Evolutionary conservation across 2,888 invertebrate species (phyloP).

Genomic region (Idaea biselata): DNA sequence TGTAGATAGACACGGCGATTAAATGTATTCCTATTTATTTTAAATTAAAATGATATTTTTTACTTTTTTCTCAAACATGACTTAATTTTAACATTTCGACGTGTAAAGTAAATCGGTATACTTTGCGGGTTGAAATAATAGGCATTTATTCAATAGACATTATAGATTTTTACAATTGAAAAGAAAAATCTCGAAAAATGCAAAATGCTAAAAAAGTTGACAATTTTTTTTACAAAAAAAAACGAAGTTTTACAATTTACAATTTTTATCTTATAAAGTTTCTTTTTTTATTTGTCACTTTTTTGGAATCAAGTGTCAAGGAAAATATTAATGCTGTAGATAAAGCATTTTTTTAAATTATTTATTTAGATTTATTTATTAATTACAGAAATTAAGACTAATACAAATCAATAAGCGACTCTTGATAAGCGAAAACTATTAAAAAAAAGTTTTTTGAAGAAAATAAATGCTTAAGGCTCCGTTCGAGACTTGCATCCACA

Average conservation of each 20-base stretch:
- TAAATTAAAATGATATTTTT: slow-evolving; percentile 8
- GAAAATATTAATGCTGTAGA: background rate
- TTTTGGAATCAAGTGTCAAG: background rate
- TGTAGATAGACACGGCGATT: too few species aligned
- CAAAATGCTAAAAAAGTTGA: background rate
- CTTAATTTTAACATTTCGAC: slow-evolving; percentile 35
- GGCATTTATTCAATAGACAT: slow-evolving; percentile 65
- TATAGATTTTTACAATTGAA: slow-evolving; percentile 11
- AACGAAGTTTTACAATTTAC: background rate
- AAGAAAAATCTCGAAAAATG: background rate
- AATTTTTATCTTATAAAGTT: background rate
- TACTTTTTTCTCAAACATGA: slow-evolving; percentile 19
- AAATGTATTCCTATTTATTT: background rate
- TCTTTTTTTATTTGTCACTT: background rate
- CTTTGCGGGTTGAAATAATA: slow-evolving; percentile 43
- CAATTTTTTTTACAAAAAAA: background rate
- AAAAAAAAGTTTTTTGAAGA: too few species aligned
- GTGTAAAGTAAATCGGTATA: slow-evolving; percentile 43
- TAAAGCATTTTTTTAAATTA: background rate
- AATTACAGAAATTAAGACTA: background rate
- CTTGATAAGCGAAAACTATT: too few species aligned
- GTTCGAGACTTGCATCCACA: too few species aligned
- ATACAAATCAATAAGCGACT: too few species aligned
- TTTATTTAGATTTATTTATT: background rate
- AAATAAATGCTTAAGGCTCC: too few species aligned